These are phyloP conservation scores for Oxytorus armatus DNA, from an alignment of 2,888 invertebrate species.

Conservation along the genomic window DNA sequence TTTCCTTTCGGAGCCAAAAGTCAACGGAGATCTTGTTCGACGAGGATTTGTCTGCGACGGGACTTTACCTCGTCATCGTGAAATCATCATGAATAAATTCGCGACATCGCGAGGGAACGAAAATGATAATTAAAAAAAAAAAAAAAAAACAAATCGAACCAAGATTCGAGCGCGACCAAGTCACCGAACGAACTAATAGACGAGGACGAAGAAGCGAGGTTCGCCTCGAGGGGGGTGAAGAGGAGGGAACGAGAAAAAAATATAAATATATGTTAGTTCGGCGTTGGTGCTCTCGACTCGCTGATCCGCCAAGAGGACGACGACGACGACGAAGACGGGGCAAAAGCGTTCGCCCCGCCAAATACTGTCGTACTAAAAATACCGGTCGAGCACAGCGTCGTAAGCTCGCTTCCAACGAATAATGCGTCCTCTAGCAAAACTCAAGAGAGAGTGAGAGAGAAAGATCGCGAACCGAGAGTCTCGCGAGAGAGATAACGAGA, in stretches of 20 bases:
- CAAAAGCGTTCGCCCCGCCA: constrained; percentile 80
- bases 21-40: constrained; percentile 17
- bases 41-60: constrained; percentile 60
- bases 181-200: constrained; percentile 74
- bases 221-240: constrained; percentile 5
- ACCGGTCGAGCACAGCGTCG: constrained; percentile 76
- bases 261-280: constrained; percentile 48
- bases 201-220: constrained; percentile 68
- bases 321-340: constrained; percentile 71
- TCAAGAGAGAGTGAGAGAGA: constrained; percentile 37
- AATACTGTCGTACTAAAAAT: constrained; percentile 84
- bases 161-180: constrained; percentile 71
- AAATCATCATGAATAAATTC: constrained; percentile 53
- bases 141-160: constrained; percentile 53
- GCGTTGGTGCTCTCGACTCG: constrained; percentile 53
- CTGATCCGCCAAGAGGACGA: constrained; percentile 64
- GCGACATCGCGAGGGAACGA: constrained; percentile 54
- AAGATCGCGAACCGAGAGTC: constrained; percentile 13
- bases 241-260: constrained; percentile 8
- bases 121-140: constrained; percentile 46
- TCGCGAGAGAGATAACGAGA: constrained; percentile 50
- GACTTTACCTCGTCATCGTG: constrained; percentile 62
- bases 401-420: constrained; percentile 76
- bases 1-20: constrained; percentile 17
- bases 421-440: constrained; percentile 73